phyloP scores from a whole-genome alignment of 1,140 invertebrate species.

The Leptinotarsa undecemlineata region DNA sequence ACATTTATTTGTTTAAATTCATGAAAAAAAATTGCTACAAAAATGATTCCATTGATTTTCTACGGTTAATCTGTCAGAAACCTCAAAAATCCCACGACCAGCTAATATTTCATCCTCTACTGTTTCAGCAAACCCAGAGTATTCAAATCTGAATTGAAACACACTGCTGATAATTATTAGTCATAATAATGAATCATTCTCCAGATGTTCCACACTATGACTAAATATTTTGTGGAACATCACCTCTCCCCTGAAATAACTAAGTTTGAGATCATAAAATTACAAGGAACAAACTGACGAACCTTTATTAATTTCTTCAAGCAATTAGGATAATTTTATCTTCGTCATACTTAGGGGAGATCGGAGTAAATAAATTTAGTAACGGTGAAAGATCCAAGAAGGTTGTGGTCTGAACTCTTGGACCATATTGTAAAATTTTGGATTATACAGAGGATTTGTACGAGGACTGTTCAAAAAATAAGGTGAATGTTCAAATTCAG shows the following conservation, averaged over 20 bases:
- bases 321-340: constrained; percentile 4
- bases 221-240: background rate
- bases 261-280: background rate
- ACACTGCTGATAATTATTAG: background rate
- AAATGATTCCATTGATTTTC: background rate
- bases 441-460: no score
- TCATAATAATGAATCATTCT: background rate
- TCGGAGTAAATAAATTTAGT: background rate
- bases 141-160: background rate
- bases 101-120: background rate
- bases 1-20: background rate
- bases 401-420: no score
- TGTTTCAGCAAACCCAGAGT: background rate
- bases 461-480: no score
- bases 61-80: no score
- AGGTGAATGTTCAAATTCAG: no score
- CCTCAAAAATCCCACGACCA: no score
- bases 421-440: no score
- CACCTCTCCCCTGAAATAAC: background rate
- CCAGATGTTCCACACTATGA: background rate
- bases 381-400: no score
- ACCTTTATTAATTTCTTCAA: background rate
- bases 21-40: background rate
- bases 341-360: background rate
- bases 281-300: background rate